Evolutionary conservation across 2,113 vertebrate species (phyloP), one percentile per base, ranked within the genome.

Genomic region (Shinisaurus crocodilurus): DNA sequence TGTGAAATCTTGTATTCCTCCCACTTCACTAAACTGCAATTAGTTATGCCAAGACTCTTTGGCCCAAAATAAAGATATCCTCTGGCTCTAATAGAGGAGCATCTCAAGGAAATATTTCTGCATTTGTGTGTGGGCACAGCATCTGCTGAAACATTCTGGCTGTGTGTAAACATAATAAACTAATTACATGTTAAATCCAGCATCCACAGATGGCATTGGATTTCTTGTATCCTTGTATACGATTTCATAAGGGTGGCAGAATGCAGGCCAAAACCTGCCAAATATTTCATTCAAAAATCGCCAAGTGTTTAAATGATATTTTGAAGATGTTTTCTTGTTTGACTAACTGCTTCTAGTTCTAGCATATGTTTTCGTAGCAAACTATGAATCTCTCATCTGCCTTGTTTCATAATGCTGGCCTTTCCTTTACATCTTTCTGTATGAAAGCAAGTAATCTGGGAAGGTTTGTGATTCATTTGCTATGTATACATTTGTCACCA

Each of bases 141-240:
- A 94, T 94, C 95, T 96, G 92, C 93, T 95, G 88, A 95, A 96
- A 75, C 93, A 95, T 93, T 0, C 94, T 94, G 91, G 88, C 92
- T 95, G 87, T 94, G 91, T 45, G 92, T 91, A 96, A 96, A 94
- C 94, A 96, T 95, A 95, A 96, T 95, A 95, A 93, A 88, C 94
- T 96, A 95, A 96, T 96, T 95, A 96, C 95, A 89, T 86, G 75
- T 96, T 95, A 1, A 95, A 95, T 93, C 92, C 82, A 94, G 94
- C 93, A 94, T 93, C 93, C 89, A 88, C 95, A 96, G 95, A 95
- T 95, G 93, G 95, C 63, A 89, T 81, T 89, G 69, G 86, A 86
- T 96, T 86, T 85, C 88, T 94, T 57, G 91, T 57, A 92, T 95
- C 85, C 82, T 95, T 89, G 90, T 25, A 4, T 91, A 94, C 92